These are phyloP conservation scores for Aphis craccivora DNA, from an alignment of 1,140 invertebrate species.

Conservation along the genomic window DNA sequence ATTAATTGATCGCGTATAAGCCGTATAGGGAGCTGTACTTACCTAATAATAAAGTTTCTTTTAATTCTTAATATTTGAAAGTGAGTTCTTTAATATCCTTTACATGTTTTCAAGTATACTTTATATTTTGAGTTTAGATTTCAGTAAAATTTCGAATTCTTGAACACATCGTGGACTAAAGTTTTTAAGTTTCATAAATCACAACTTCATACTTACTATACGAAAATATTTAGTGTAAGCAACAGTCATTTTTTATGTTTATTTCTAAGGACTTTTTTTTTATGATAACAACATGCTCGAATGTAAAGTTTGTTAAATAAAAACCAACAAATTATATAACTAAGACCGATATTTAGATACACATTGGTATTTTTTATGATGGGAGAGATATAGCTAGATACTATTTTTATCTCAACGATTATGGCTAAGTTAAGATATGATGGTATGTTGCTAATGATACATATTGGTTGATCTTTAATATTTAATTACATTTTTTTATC, in stretches of 20 bases:
- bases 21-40: neutral
- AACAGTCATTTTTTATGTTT: neutral
- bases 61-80: neutral
- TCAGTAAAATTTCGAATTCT: neutral
- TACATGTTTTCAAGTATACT: neutral
- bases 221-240: neutral
- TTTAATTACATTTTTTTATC: neutral
- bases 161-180: neutral
- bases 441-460: no score
- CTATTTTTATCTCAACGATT: no score
- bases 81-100: neutral
- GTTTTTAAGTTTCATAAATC: constrained; percentile 31
- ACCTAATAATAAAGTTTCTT: neutral
- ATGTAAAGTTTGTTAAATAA: neutral
- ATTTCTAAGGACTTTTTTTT: neutral
- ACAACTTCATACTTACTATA: neutral
- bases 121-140: neutral
- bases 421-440: no score
- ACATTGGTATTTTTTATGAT: neutral
- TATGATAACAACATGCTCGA: neutral
- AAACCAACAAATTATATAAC: neutral
- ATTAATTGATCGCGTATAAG: neutral
- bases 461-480: neutral
- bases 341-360: neutral
- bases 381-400: no score